Base-by-base conservation (phyloP, 2,888 invertebrate genomes). In the Pandemis heparana region DNA sequence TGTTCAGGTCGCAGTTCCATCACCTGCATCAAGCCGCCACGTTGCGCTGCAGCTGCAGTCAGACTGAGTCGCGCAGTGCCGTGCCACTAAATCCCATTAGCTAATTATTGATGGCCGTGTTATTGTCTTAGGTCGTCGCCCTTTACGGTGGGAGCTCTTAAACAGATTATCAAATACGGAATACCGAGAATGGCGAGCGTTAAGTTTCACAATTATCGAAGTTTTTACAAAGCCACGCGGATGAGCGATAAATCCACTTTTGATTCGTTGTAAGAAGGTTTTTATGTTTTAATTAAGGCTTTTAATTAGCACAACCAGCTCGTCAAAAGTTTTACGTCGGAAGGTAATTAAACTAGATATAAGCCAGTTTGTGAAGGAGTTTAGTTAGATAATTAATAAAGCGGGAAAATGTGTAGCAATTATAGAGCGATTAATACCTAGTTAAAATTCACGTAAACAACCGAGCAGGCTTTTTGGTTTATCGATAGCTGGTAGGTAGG, bases 351-450 rank as follows among this genome's bases (percentile, higher is more conserved):
- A 53, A 53, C 6, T 6, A 48, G 0, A 5, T 48, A n/a, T 10
- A 43, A 12, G 23, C 9, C 6, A 48, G 48, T n/a, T 12, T 48
- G 5, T 48, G 14, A 69, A 23, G 2, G 16, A 10, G 23, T 43
- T 68, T 16, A 8, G 43, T 67, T n/a, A 46, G 43, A 59, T 43
- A 59, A 59, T 38, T 41, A 41, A 9, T 41, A 48, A 8, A 18
- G 59, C 23, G 23, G 61, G 16, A 43, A 69, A 60, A 67, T 60
- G 46, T 60, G 43, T 32, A 68, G 32, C 32, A 46, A 43, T 16
- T 41, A 53, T 12, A n/a, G 4, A n/a, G 41, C 48, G 48, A 43
- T 32, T n/a, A n/a, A 18, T 53, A 12, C 6, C 23, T 18, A 48
- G n/a, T 32, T n/a, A n/a, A 18, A 18, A 12, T 32, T 18, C 18